Evolutionary conservation across 2,113 vertebrate genomes (phyloP), one percentile per base, ranked within the genome.

Genomic region (Ancistrus triradiatus): DNA sequence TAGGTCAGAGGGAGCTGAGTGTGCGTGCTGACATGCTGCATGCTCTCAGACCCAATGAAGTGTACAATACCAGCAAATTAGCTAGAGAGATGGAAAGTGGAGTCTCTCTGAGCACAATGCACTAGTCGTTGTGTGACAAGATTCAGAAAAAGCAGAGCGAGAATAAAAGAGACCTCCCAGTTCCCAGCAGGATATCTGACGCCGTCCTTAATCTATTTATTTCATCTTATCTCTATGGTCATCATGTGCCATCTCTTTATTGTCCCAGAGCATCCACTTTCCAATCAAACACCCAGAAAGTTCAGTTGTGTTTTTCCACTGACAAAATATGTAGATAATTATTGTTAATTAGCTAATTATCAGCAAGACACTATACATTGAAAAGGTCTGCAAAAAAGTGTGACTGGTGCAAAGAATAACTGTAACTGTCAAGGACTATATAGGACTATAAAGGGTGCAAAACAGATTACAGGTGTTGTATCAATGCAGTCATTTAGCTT

Each of bases 31-130:
- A 77, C 79, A 81, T 60, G 57, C 67, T 64, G 53, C 51, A 31
- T 18, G 68, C n/a, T n/a, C 78, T 78, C 77, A 69, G 81, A 78
- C 74, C 42, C 76, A 88, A 87, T 83, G 82, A 85, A 81, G 75
- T 84, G 81, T 83, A 81, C 85, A 88, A 88, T 84, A 80, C 74
- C 82, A 83, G 81, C 80, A 86, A 86, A 86, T 84, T 78, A 85
- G 74, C 80, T 84, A 78, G 81, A 72, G 40, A 79, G 60, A 68
- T 48, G 58, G 51, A 56, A 55, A 40, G 48, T 24, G 22, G 55
- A 48, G 62, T 21, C n/a, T 35, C 35, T 7, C 10, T 33, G 50
- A 27, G 37, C 49, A 35, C 44, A 60, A 28, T 52, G 42, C 40
- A n/a, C n/a, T n/a, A n/a, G n/a, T n/a, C n/a, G n/a, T n/a, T n/a